These are phyloP conservation scores for Tanytarsus gracilentus DNA, from an alignment of 2,888 invertebrate genomes.

Conservation along the genomic window DNA sequence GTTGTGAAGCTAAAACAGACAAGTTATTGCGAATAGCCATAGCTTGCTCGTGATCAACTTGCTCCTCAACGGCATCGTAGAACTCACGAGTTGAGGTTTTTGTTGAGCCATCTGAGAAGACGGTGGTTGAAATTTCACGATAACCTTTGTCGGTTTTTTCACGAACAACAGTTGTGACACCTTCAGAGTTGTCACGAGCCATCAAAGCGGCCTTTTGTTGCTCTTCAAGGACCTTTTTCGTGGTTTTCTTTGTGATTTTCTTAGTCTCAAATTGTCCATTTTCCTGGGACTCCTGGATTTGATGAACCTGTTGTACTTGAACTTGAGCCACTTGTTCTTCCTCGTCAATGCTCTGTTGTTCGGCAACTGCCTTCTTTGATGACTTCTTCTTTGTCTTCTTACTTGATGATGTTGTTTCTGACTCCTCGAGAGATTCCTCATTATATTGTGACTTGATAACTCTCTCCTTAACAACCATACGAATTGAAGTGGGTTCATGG, in stretches of 20 bases:
- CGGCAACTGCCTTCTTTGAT: slow-evolving; percentile 3
- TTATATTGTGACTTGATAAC: slow-evolving; percentile 1
- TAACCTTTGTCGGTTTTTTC: slow-evolving; percentile 27
- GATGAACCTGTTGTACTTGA: not conserved
- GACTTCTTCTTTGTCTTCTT: slow-evolving; percentile 19
- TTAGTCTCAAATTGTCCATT: slow-evolving; percentile 16
- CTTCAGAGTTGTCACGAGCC: slow-evolving; percentile 23
- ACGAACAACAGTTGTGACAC: slow-evolving; percentile 23
- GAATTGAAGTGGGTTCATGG: slow-evolving; percentile 20
- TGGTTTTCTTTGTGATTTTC: slow-evolving; percentile 20
- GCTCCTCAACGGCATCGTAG: slow-evolving; percentile 26
- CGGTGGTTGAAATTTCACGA: slow-evolving; percentile 27
- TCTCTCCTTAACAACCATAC: slow-evolving; percentile 19
- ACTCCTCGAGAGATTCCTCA: slow-evolving; percentile 11
- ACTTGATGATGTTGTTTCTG: not conserved
- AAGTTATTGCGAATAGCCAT: slow-evolving; percentile 20
- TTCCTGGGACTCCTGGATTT: not conserved
- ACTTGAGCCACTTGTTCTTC: not conserved
- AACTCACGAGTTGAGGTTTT: slow-evolving; percentile 20
- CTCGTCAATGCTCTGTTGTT: not conserved
- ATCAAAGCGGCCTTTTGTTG: slow-evolving; percentile 22
- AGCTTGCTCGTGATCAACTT: slow-evolving; percentile 20
- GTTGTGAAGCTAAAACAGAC: slow-evolving; percentile 4
- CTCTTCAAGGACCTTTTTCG: slow-evolving; percentile 3
- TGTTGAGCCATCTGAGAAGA: slow-evolving; percentile 23